phyloP scores from a whole-genome alignment of 2,888 invertebrate genomes.

The Aleiodes testaceus region DNA sequence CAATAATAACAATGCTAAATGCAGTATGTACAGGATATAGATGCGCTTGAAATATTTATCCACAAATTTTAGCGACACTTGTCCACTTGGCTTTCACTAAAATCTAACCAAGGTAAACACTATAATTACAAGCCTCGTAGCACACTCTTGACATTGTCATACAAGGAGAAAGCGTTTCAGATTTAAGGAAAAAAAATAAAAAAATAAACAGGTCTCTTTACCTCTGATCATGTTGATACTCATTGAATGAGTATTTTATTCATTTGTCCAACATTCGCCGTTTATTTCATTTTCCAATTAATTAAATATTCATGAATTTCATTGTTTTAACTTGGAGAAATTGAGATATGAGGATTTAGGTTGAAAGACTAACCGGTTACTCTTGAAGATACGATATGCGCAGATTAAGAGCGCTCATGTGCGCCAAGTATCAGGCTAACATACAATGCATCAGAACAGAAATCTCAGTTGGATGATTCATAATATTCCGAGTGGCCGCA shows the following conservation, averaged over 20 bases:
- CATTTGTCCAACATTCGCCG: no score
- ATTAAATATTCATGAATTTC: no score
- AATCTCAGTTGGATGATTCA: slow-evolving; percentile 28
- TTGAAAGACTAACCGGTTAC: slow-evolving; percentile 32
- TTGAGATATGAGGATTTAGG: no score
- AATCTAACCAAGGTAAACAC: slow-evolving; percentile 17
- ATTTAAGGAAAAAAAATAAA: slow-evolving; percentile 8
- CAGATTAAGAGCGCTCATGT: slow-evolving; percentile 55
- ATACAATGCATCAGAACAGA: slow-evolving; percentile 45
- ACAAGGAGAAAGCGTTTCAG: slow-evolving; percentile 41
- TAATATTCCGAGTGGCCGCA: slow-evolving; percentile 15
- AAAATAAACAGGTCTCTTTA: slow-evolving; percentile 4
- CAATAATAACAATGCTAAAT: slow-evolving; percentile 9
- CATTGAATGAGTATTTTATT: no score
- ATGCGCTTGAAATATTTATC: not conserved
- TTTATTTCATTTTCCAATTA: no score
- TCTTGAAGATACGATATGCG: slow-evolving; percentile 51
- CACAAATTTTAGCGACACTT: not conserved
- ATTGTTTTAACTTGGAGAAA: no score
- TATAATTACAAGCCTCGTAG: slow-evolving; percentile 10
- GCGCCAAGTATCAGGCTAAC: slow-evolving; percentile 58
- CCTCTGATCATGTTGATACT: no score
- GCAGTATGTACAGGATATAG: not conserved
- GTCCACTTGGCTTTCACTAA: slow-evolving; percentile 23
- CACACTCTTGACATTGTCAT: slow-evolving; percentile 27